Conservation (phyloP, 2,797 vertebrate species). For the Pangasius macronema region DNA sequence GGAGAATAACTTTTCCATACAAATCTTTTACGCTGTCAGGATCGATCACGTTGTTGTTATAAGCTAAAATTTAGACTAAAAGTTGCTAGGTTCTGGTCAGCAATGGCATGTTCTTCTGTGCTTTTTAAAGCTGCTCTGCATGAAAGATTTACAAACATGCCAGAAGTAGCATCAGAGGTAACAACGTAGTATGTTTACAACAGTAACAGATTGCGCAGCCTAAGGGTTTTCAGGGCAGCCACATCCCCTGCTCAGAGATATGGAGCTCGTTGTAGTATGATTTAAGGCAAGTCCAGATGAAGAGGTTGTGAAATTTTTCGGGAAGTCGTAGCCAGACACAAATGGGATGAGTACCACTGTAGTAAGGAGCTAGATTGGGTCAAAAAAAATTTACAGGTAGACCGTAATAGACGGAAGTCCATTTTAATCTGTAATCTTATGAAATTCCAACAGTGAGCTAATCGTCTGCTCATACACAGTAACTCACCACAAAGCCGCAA, state of each 20-base stretch:
- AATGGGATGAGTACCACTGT: not conserved
- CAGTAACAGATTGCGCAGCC: not conserved
- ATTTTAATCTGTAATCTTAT: not conserved
- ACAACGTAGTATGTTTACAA: not conserved
- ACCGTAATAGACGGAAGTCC: not conserved
- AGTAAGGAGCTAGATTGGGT: too few relatives aligned
- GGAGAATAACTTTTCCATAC: not conserved
- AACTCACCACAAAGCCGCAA: not conserved
- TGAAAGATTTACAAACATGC: not conserved
- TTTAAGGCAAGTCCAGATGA: not conserved
- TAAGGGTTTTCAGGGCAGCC: not conserved
- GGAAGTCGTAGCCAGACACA: not conserved
- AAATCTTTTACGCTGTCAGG: not conserved
- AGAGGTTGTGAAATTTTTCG: not conserved
- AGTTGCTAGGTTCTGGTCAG: not conserved
- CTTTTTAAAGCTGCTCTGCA: not conserved
- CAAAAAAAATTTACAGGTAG: not conserved
- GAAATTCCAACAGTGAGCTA: not conserved
- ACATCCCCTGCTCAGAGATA: not conserved
- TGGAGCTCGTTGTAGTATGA: not conserved
- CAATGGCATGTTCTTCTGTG: not conserved
- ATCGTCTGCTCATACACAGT: not conserved
- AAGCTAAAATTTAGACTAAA: not conserved
- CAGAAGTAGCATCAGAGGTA: not conserved
- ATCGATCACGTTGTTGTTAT: not conserved